These are phyloP conservation scores for Gopherus flavomarginatus DNA, from an alignment of 2,113 vertebrate species.

Conservation along the genomic window DNA sequence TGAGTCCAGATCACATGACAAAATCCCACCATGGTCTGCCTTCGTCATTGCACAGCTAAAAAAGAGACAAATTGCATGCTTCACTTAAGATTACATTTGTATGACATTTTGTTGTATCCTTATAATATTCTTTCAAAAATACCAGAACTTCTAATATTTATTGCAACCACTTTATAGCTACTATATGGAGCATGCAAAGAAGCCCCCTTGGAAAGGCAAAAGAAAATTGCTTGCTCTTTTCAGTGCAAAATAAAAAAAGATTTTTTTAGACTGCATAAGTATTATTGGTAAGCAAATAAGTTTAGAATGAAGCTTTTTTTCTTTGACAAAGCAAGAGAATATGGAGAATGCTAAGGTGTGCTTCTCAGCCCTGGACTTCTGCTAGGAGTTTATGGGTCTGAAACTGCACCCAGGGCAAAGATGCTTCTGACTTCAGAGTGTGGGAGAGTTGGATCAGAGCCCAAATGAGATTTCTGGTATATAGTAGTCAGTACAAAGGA, in stretches of 20 bases:
- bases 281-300: neutral
- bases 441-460: too few species aligned
- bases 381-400: neutral
- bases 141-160: fast-evolving
- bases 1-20: too few species aligned
- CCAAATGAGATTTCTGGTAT: too few species aligned
- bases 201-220: neutral
- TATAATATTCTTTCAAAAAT: neutral
- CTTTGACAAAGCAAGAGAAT: neutral
- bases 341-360: slow-evolving; percentile 24
- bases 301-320: neutral
- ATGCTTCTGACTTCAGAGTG: too few species aligned
- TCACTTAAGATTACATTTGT: fast-evolving
- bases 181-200: fast-evolving
- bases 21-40: neutral
- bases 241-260: neutral
- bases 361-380: neutral
- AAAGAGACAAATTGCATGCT: neutral
- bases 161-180: neutral
- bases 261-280: neutral
- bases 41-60: fast-evolving
- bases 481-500: too few species aligned
- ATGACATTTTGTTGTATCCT: fast-evolving
- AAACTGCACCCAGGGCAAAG: too few species aligned
- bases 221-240: neutral